Evolutionary conservation across 2,797 vertebrate species (phyloP), one percentile per base, ranked within the genome.

Genomic region (Clarias pachynema): DNA sequence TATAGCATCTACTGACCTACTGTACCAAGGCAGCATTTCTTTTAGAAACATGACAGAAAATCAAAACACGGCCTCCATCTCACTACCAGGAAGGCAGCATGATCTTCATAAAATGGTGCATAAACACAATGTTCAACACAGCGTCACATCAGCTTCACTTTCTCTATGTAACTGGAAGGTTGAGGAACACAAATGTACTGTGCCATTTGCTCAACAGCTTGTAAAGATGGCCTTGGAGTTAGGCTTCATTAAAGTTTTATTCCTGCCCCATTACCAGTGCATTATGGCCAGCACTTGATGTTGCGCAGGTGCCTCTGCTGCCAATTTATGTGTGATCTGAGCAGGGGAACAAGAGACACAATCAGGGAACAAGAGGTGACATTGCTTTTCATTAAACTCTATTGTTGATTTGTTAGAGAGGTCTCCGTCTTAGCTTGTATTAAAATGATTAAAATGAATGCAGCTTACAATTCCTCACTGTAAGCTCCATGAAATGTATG

Each of bases 191-290:
- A 56, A 60, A 24, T 15, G 60, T 20, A 37, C 60, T 69, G 29
- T 49, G 24, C 34, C 78, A 29, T 79, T 62, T 62, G 77, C 59
- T 82, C 40, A 81, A 57, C 59, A 59, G 57, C 37, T 78, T 78
- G 63, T 29, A 79, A 29, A 57, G 79, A 83, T 37, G 66, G 44
- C 57, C 26, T 37, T 53, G 49, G 65, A 70, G 63, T 83, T 86
- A 83, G 57, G 75, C 82, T 81, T 89, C 85, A 88, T 89, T 89
- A 89, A 89, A 87, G 79, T 83, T 88, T 86, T 1, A 89, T 89
- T 81, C 70, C 78, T 74, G 72, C 65, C 74, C 82, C 73, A 82
- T 86, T 88, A 86, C 69, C 78, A 62, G 84, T 75, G 79, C 56
- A 82, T 82, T 82, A 84, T 31, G 26, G 73, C 83, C 82, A 37